Evolutionary conservation across 2,797 vertebrate genomes (phyloP), one percentile per base, ranked within the genome.

Genomic region (Apogon hyalosoma): DNA sequence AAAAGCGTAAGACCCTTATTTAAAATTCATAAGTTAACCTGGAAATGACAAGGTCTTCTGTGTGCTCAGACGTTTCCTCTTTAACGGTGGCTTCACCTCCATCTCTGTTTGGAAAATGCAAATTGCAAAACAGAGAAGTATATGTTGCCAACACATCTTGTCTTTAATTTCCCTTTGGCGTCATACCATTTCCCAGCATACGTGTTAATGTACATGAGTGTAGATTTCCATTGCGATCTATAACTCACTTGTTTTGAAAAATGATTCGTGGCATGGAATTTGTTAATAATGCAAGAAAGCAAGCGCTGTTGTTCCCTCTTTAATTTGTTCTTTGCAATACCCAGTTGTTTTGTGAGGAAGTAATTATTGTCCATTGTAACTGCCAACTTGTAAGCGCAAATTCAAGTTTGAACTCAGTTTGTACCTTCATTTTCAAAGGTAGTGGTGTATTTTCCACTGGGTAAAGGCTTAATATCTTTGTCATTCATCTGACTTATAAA

Each of bases 21-120:
- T 84, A 83, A 83, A 80, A 91, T 92, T 84, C 84, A 87, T 47
- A 74, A 87, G 68, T 78, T 74, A 79, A 88, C 82, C 73, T 86
- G 62, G 61, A 87, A 77, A 78, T 77, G 79, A 81, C 80, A 82
- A 68, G 80, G 77, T 88, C 70, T 8, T 72, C 52, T 54, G 52
- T 36, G 33, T 6, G 21, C 66, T 41, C 55, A 4, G 24, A 54
- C 60, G 13, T 61, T 65, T 63, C 42, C 62, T 73, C 56, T 36
- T 71, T 39, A 55, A 45, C 59, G 12, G 49, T 33, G 40, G 28
- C 52, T 61, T 53, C 41, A 54, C 53, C 43, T 67, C 43, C 18
- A 56, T 64, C 59, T 58, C 43, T 31, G 53, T 72, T 53, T 55
- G 16, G 57, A 36, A 55, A 76, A 63, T 65, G 8, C 21, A 50